Percentiles rank a stretch among this genome's conserved stretches.
These are phyloP conservation scores for Papilio xuthus DNA, from an alignment of 1,140 invertebrate genomes.

Conservation along the genomic window DNA sequence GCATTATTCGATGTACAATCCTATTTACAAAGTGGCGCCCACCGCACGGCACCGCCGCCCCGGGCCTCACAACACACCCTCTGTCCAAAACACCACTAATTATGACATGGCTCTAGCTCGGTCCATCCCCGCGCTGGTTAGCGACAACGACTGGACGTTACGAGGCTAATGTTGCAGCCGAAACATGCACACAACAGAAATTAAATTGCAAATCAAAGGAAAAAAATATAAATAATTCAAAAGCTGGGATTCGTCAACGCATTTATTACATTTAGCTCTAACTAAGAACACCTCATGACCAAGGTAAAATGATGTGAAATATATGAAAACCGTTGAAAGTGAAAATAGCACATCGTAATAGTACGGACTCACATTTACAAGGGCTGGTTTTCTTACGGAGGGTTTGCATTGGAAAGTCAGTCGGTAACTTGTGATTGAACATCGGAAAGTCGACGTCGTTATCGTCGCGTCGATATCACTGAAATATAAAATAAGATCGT, in stretches of 20 bases:
- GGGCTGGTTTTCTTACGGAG: constrained; percentile 94
- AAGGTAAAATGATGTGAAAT: constrained; percentile 51
- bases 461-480: constrained; percentile 61
- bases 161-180: constrained; percentile 57
- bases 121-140: constrained; percentile 33
- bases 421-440: constrained; percentile 80
- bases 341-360: constrained; percentile 52
- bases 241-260: constrained; percentile 70
- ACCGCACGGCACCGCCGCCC: constrained; percentile 58
- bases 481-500: constrained; percentile 68
- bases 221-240: constrained; percentile 70
- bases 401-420: constrained; percentile 89
- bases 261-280: constrained; percentile 69
- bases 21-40: constrained; percentile 59
- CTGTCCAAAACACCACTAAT: constrained; percentile 78
- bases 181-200: constrained; percentile 72
- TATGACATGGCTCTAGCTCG: constrained; percentile 68
- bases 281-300: constrained; percentile 69
- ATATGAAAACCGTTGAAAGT: constrained; percentile 51
- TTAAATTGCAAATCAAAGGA: constrained; percentile 68
- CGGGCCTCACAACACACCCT: constrained; percentile 69
- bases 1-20: constrained; percentile 77
- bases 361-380: constrained; percentile 90
- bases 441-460: constrained; percentile 63
- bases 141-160: constrained; percentile 47